Evolutionary conservation across 2,888 invertebrate genomes (phyloP).

Genomic region (Melinaea menophilus): DNA sequence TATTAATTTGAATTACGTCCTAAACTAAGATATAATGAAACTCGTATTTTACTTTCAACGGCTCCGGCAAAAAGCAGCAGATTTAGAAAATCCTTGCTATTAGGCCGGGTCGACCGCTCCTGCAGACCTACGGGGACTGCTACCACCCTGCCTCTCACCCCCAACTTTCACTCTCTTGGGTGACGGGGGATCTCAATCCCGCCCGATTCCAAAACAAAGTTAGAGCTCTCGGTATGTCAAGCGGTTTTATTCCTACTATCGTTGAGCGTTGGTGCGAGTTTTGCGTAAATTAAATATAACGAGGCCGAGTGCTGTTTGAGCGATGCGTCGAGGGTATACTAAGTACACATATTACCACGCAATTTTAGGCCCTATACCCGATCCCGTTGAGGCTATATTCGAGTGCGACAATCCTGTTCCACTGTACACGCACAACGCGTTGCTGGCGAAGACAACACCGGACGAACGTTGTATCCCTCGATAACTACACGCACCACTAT

Average conservation of each 20-base stretch:
- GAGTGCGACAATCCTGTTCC: conserved; percentile 35
- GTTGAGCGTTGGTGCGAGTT: conserved; percentile 48
- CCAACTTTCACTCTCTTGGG: conserved; percentile 73
- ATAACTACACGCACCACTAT: conserved; percentile 44
- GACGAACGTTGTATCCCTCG: conserved; percentile 68
- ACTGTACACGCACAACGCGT: conserved; percentile 56
- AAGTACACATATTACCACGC: conserved; percentile 53
- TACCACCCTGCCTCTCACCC: conserved; percentile 57
- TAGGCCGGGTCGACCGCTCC: conserved; percentile 72
- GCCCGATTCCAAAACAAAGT: conserved; percentile 52
- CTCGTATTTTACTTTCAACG: conserved; percentile 38
- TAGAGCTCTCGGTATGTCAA: conserved; percentile 42
- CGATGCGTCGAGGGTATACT: conserved; percentile 68
- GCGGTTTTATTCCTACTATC: conserved; percentile 42
- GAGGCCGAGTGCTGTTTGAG: conserved; percentile 70
- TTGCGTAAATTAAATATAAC: conserved; percentile 48
- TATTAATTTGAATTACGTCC: no score
- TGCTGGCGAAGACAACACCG: conserved; percentile 73
- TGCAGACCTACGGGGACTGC: conserved; percentile 52
- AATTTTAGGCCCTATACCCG: conserved; percentile 48
- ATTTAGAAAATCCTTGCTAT: conserved; percentile 74
- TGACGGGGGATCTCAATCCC: conserved; percentile 69
- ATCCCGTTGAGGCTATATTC: conserved; percentile 49
- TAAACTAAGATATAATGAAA: no score
- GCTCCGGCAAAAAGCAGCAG: conserved; percentile 62